Evolutionary conservation across 2,797 vertebrate genomes (phyloP).

Genomic region (Ciconia nigra): DNA sequence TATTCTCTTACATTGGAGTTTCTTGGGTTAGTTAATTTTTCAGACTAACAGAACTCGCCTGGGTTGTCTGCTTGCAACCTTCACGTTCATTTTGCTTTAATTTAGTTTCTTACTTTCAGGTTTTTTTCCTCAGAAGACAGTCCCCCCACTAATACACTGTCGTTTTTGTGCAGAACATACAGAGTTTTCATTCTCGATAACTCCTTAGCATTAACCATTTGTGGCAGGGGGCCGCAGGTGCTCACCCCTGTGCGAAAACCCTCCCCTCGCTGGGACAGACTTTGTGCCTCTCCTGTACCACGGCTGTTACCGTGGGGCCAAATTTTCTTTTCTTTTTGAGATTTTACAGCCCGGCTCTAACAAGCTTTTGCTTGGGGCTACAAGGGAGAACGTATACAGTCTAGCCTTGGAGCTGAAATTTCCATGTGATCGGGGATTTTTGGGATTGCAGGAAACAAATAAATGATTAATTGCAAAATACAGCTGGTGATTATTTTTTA

Average conservation of each 20-base stretch:
- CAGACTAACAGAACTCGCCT: not conserved
- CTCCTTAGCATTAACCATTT: not conserved
- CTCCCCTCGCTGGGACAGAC: not conserved
- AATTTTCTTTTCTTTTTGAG: not conserved
- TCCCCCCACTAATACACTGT: accelerated
- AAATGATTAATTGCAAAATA: not conserved
- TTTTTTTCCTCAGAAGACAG: not conserved
- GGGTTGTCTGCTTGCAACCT: not conserved
- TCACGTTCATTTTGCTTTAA: not conserved
- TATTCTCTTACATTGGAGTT: not conserved
- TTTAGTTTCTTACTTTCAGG: not conserved
- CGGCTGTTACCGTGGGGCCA: not conserved
- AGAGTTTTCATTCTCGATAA: not conserved
- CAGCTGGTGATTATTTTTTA: not conserved
- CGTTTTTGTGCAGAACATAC: accelerated
- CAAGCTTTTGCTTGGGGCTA: not conserved
- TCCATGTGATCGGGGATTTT: not conserved
- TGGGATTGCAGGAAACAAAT: not conserved
- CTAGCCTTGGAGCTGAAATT: not conserved
- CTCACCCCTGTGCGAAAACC: not conserved
- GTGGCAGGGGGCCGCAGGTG: not conserved
- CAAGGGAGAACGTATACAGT: not conserved
- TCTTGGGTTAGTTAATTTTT: not conserved
- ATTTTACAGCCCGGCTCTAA: not conserved
- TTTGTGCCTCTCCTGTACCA: not conserved